phyloP scores from a whole-genome alignment of 2,113 vertebrate species.

The Rattus rattus region DNA sequence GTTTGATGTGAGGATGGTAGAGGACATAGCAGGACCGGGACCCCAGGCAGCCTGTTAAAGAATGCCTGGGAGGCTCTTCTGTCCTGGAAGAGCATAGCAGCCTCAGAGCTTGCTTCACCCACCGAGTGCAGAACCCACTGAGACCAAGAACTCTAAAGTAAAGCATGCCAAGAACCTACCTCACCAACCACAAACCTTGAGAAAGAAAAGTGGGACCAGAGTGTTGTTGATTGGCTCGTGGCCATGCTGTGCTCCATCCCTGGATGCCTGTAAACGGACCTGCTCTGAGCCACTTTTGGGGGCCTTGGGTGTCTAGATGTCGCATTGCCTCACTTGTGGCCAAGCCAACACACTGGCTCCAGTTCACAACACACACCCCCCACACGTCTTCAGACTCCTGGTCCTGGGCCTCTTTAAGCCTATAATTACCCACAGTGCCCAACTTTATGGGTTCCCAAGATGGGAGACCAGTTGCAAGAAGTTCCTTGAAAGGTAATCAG shows the following conservation, averaged over 20 bases:
- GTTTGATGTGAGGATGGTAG: neutral
- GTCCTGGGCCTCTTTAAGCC: constrained; percentile 53
- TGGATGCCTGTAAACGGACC: constrained; percentile 61
- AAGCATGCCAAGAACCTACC: constrained; percentile 38
- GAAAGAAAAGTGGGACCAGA: neutral
- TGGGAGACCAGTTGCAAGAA: neutral
- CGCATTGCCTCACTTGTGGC: constrained; percentile 7
- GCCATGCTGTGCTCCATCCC: constrained; percentile 56
- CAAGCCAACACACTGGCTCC: constrained; percentile 56
- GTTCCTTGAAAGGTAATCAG: constrained; percentile 60
- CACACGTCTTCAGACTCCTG: constrained; percentile 2
- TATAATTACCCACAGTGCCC: constrained; percentile 71
- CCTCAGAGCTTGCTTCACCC: neutral
- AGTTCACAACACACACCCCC: neutral
- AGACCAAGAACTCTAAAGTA: neutral
- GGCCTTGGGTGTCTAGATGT: constrained; percentile 52
- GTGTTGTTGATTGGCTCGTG: neutral
- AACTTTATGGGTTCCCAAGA: constrained; percentile 61
- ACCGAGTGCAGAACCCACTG: neutral
- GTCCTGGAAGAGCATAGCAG: neutral
- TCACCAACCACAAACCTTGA: constrained; percentile 1
- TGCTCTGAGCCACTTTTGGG: constrained; percentile 24
- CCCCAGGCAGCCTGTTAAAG: neutral
- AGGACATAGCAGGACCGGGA: neutral
- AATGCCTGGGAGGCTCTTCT: neutral